Percentiles rank a stretch among this genome's conserved stretches.
Conservation (phyloP, 2,888 invertebrate genomes). For the Eretmocerus hayati region DNA sequence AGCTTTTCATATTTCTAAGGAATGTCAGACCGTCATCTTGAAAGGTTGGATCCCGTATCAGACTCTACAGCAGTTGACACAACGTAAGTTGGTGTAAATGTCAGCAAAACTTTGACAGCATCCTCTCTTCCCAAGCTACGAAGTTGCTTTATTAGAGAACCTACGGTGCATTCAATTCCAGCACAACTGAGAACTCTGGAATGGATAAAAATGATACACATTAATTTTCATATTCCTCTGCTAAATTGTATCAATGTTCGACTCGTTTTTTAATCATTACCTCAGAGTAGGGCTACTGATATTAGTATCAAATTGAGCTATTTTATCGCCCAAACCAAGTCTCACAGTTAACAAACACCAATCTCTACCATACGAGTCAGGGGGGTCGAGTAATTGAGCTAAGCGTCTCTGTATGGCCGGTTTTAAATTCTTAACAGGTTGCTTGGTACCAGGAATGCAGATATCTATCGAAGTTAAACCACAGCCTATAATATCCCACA, state of each 20-base stretch:
- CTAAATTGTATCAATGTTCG: neutral
- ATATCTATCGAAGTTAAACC: constrained; percentile 37
- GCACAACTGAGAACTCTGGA: constrained; percentile 38
- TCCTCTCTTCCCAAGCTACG: constrained; percentile 42
- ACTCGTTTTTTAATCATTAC: constrained; percentile 24
- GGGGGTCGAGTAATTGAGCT: constrained; percentile 64
- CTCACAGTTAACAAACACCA: constrained; percentile 71
- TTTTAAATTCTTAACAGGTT: constrained; percentile 53
- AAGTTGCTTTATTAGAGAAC: constrained; percentile 38
- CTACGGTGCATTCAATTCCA: constrained; percentile 39
- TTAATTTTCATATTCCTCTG: neutral
- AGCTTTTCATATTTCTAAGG: constrained; percentile 14
- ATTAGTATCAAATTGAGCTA: constrained; percentile 42
- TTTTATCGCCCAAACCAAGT: constrained; percentile 56
- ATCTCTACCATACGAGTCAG: constrained; percentile 65
- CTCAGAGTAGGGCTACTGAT: constrained; percentile 42
- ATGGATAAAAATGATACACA: neutral
- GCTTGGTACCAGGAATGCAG: constrained; percentile 40
- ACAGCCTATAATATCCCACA: constrained; percentile 43
- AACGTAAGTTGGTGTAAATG: constrained; percentile 40
- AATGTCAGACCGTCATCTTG: constrained; percentile 43
- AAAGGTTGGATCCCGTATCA: constrained; percentile 44
- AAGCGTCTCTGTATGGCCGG: constrained; percentile 56
- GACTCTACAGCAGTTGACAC: constrained; percentile 38
- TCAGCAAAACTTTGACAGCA: constrained; percentile 39